Evolutionary conservation across 2,888 invertebrate genomes (phyloP).

Genomic region (Formica aserva): DNA sequence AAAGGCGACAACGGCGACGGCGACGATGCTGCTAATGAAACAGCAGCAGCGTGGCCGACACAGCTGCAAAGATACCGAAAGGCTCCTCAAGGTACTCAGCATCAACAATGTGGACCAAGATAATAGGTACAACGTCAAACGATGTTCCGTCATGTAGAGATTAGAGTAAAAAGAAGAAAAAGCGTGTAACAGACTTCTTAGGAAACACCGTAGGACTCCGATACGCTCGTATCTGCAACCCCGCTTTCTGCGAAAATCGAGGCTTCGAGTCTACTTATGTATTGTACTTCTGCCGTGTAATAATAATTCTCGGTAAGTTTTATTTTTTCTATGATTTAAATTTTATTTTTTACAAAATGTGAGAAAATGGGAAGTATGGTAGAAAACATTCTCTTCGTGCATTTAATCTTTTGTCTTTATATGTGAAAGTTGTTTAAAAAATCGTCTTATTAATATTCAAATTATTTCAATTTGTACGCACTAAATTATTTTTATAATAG

Average conservation of each 20-base stretch:
- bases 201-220: slow-evolving; percentile 29
- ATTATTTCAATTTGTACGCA: background rate
- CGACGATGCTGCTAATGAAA: slow-evolving; percentile 79
- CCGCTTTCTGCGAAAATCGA: slow-evolving; percentile 33
- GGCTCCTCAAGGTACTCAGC: slow-evolving; percentile 84
- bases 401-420: background rate
- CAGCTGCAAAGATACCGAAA: slow-evolving; percentile 83
- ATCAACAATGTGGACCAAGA: slow-evolving; percentile 85
- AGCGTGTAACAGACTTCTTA: slow-evolving; percentile 30
- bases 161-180: slow-evolving; percentile 7
- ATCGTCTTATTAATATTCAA: background rate
- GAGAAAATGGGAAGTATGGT: background rate
- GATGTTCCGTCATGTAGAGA: slow-evolving; percentile 84
- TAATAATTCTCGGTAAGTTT: background rate
- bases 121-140: slow-evolving; percentile 83
- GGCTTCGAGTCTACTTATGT: slow-evolving; percentile 1
- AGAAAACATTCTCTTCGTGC: background rate
- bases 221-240: slow-evolving; percentile 25
- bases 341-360: background rate
- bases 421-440: background rate
- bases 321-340: background rate
- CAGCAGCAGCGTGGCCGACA: slow-evolving; percentile 74
- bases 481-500: background rate
- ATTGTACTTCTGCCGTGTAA: background rate
- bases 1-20: slow-evolving; percentile 73